phyloP scores from a whole-genome alignment of 92 coral and sea anemone species.

The Actinernus sp. region DNA sequence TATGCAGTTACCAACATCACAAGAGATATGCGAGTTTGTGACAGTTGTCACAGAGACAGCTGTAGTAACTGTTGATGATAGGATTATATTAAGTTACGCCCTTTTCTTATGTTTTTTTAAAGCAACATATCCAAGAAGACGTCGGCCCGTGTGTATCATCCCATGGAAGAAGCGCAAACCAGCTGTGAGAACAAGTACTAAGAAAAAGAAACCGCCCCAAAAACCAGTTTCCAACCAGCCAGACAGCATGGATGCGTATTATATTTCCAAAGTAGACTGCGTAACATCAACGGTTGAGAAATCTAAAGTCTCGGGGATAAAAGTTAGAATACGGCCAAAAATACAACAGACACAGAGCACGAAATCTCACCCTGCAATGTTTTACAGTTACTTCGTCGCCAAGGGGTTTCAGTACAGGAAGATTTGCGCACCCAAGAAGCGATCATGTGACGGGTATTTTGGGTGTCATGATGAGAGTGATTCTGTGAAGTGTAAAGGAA shows the following conservation, averaged over 20 bases:
- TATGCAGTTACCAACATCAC: no score
- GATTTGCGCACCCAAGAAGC: constrained; percentile 63
- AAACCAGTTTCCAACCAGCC: constrained; percentile 2
- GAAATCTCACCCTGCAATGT: constrained; percentile 75
- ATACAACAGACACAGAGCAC: constrained; percentile 32
- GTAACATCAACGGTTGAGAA: constrained; percentile 48
- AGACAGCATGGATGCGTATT: constrained; percentile 33
- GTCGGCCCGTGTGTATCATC: constrained; percentile 74
- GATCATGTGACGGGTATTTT: constrained; percentile 84
- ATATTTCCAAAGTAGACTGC: constrained; percentile 59
- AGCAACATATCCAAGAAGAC: constrained; percentile 48
- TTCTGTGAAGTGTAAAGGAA: constrained; percentile 17
- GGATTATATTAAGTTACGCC: no score
- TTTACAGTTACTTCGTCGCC: constrained; percentile 70
- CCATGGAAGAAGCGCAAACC: constrained; percentile 75
- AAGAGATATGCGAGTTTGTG: no score
- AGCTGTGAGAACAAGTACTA: constrained; percentile 10
- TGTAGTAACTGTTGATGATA: no score
- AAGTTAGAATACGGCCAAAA: background rate
- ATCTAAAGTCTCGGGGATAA: constrained; percentile 3
- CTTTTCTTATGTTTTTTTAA: no score
- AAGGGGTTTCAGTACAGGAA: constrained; percentile 66
- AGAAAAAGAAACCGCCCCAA: constrained; percentile 27
- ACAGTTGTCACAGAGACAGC: no score
- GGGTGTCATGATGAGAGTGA: constrained; percentile 80